Evolutionary conservation across 2,113 vertebrate genomes (phyloP), one percentile per base, ranked within the genome.

Genomic region (Callocephalon fimbriatum): DNA sequence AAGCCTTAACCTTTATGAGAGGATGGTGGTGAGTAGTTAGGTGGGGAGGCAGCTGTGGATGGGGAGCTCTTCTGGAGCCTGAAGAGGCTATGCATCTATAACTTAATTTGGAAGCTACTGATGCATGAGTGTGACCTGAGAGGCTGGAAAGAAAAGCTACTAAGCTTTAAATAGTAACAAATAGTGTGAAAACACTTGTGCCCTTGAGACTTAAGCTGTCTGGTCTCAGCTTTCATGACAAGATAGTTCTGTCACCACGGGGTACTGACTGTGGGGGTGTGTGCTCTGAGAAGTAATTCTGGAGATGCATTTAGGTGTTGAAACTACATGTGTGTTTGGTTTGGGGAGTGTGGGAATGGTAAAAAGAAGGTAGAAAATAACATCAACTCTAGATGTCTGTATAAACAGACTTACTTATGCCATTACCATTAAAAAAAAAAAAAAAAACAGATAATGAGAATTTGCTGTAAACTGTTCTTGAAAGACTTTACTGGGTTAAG

Each of bases 141-240:
- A 88, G 56, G 27, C 72, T 86, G 54, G 59, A 81, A 89, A 88
- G 75, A 88, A 94, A 88, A 91, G 56, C 68, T 65, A 9, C 67
- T 92, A 42, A 72, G 70, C 63, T 95, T 92, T 40, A 92, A 80
- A 88, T 94, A 93, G 89, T 89, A 91, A 95, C 78, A 90, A 75
- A 77, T 63, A 83, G 76, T 74, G 72, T 86, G 89, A 87, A 89
- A 91, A 94, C 26, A 35, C 48, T 71, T 81, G 51, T 94, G 86
- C 29, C 45, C 56, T 84, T 87, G 68, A 77, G 95, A 59, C 79
- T 95, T 95, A 83, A 76, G 73, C 59, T 94, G 48, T 4, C 54
- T 4, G 9, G 32, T 94, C 72, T 87, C 65, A 51, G 38, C 61
- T 96, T 95, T 95, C 89, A 58, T 5, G 25, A 59, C 10, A 74